These are phyloP conservation scores for Anableps anableps DNA, from an alignment of 2,797 vertebrate species.

Conservation along the genomic window DNA sequence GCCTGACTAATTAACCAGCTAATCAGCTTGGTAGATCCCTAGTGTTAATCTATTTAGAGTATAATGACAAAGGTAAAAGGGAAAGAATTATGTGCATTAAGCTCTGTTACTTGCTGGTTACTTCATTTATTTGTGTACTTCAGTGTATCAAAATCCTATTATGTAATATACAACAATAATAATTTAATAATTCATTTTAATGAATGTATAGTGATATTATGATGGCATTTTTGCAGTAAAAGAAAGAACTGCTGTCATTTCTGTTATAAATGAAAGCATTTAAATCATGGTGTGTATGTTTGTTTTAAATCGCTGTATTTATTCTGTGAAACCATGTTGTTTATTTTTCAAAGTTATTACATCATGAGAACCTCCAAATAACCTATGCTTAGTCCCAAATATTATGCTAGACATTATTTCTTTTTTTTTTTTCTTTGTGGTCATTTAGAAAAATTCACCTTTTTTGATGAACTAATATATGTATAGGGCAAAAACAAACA, in stretches of 20 bases:
- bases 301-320: no score
- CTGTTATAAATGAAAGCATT: neutral
- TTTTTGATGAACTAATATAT: neutral
- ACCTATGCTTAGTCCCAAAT: neutral
- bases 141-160: neutral
- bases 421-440: no score
- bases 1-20: neutral
- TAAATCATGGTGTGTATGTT: neutral
- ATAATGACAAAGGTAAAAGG: neutral
- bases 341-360: neutral
- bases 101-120: neutral
- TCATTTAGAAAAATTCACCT: neutral
- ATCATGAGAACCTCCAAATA: neutral
- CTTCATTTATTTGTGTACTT: neutral
- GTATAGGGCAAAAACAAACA: neutral
- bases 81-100: neutral
- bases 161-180: neutral
- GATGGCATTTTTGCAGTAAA: neutral
- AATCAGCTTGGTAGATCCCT: neutral
- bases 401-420: neutral
- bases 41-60: neutral
- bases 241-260: neutral
- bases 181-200: neutral
- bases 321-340: neutral
- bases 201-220: neutral